These are phyloP conservation scores for Odontesthes bonariensis DNA, from an alignment of 2,113 vertebrate species.

Conservation along the genomic window DNA sequence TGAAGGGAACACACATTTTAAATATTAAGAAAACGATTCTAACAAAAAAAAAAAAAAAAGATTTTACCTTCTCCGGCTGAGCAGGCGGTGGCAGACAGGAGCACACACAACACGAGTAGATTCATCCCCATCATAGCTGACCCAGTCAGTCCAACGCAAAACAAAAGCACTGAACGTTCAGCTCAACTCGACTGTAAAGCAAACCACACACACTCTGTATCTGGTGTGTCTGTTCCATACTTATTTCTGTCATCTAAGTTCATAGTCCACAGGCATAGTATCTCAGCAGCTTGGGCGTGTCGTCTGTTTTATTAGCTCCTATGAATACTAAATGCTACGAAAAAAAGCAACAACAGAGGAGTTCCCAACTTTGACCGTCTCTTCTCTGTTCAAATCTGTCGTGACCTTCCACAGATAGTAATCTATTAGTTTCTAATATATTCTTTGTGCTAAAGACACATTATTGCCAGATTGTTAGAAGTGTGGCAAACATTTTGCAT, in stretches of 20 bases:
- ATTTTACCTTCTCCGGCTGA: not conserved
- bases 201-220: not conserved
- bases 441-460: too few relatives aligned
- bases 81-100: not conserved
- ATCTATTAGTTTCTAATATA: not conserved
- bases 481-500: not conserved
- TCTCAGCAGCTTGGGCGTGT: slow-evolving; percentile 1
- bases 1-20: not conserved
- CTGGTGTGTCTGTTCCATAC: not conserved
- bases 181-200: not conserved
- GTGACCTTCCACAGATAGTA: not conserved
- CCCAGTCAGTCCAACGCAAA: not conserved
- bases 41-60: too few relatives aligned
- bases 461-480: too few relatives aligned
- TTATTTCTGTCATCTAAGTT: not conserved
- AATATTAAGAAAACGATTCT: too few relatives aligned
- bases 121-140: not conserved
- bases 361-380: not conserved
- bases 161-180: not conserved
- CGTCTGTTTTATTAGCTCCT: not conserved
- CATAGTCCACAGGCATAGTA: not conserved
- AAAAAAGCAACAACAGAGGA: not conserved
- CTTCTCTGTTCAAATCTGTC: too few relatives aligned
- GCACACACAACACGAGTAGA: not conserved
- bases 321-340: not conserved